Evolutionary conservation across 2,888 invertebrate species (phyloP).

Genomic region (Mesochorus sp.): DNA sequence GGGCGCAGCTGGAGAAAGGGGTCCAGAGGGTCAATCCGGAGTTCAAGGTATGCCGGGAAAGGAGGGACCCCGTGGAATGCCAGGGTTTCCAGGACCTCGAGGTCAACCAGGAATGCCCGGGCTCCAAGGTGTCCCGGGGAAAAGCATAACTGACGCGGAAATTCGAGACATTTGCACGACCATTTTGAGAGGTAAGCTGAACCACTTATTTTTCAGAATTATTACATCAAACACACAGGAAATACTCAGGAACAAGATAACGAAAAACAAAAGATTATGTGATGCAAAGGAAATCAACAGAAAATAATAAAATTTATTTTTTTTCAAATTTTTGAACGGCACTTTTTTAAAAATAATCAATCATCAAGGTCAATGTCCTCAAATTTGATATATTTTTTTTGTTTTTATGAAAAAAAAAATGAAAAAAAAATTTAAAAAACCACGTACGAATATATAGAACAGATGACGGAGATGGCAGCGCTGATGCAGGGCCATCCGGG

Average conservation of each 20-base stretch:
- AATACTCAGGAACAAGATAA: too few species aligned
- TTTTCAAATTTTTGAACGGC: too few species aligned
- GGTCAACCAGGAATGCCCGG: slow-evolving; percentile 86
- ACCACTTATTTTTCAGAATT: not conserved
- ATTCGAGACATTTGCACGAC: slow-evolving; percentile 91
- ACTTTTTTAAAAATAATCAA: too few species aligned
- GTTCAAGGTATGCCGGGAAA: slow-evolving; percentile 85
- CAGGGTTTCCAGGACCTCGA: slow-evolving; percentile 84
- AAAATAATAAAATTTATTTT: too few species aligned
- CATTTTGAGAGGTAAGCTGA: slow-evolving; percentile 88
- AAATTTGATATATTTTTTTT: not conserved
- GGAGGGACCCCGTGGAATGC: slow-evolving; percentile 84
- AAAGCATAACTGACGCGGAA: slow-evolving; percentile 87
- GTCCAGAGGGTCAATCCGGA: slow-evolving; percentile 84
- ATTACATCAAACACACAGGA: too few species aligned
- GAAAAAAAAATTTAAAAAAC: slow-evolving; percentile 15
- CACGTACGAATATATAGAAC: slow-evolving; percentile 84
- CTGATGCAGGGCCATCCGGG: slow-evolving; percentile 87
- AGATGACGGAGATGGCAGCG: slow-evolving; percentile 88
- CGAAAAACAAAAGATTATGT: too few species aligned
- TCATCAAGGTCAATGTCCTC: too few species aligned
- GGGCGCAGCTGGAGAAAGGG: slow-evolving; percentile 84
- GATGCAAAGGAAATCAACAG: too few species aligned
- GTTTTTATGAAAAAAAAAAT: too few species aligned
- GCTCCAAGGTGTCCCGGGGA: slow-evolving; percentile 84